Percentiles rank a stretch among this genome's conserved stretches.
These are phyloP conservation scores for Ormyrus rosae DNA, from an alignment of 2,888 invertebrate species.

Conservation along the genomic window DNA sequence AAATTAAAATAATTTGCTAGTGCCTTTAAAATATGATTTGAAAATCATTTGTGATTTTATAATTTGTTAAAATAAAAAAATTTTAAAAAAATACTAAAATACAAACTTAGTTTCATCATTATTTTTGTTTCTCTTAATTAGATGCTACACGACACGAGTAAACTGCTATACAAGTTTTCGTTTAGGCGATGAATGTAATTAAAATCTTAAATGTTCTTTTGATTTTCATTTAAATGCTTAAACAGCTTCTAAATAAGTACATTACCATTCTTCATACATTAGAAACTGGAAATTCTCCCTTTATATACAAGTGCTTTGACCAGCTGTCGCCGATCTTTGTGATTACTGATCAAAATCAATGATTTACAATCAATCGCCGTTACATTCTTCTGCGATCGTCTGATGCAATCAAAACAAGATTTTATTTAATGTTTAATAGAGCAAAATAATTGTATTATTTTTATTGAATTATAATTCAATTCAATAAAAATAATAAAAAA, in stretches of 20 bases:
- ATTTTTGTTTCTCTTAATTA: neutral
- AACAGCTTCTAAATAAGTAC: constrained; percentile 36
- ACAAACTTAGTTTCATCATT: no score
- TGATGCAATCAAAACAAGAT: no score
- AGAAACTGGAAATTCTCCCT: constrained; percentile 86
- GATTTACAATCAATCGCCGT: no score
- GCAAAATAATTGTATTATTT: neutral
- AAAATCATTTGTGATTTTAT: no score
- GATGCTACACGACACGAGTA: no score
- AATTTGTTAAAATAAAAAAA: neutral
- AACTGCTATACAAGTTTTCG: no score
- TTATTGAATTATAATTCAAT: neutral
- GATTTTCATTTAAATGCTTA: constrained; percentile 28
- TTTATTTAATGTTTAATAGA: no score
- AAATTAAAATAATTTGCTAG: no score
- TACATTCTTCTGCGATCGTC: no score
- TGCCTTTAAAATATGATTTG: no score
- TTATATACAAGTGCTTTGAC: constrained; percentile 84
- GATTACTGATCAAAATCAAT: no score
- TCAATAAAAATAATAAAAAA: no score
- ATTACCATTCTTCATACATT: constrained; percentile 92
- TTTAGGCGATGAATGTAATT: neutral
- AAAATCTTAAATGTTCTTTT: neutral
- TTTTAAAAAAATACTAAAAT: neutral
- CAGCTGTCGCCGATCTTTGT: constrained; percentile 80